Evolutionary conservation across 2,888 invertebrate genomes (phyloP), one percentile per base, ranked within the genome.

Genomic region (Dendrolimus houi): DNA sequence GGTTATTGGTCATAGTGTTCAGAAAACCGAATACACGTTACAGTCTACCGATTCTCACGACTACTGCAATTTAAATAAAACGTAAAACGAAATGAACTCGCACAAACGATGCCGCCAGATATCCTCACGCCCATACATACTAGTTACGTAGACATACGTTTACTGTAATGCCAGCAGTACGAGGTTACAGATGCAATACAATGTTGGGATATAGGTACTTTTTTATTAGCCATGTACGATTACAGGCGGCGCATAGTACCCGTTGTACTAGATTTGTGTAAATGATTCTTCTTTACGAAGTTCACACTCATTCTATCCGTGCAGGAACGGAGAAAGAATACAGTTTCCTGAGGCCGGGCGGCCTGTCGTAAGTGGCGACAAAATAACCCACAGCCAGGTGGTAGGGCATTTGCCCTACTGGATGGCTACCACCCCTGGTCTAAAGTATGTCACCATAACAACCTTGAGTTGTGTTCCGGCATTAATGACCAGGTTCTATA

Each of bases 71-170:
- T 74, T 74, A 74, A 81, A 81, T 81, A 81, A 81, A 80, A 79
- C 71, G 69, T 81, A 81, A 81, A 80, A 79, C 71, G 69, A 74
- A 78, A 80, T 77, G 71, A 74, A 76, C 77, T 75, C 71, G 79
- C 75, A 74, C 65, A 66, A 67, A 69, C 70, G 69, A 69, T 61
- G 64, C 68, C 66, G 68, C 65, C 63, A 64, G 67, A 62, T 64
- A 68, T 61, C 63, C 66, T 70, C 64, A 70, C 60, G 58, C 66
- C 60, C 70, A 69, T 71, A 71, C 69, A 72, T 63, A 47, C 47
- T 10, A 47, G 12, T 47, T 47, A 47, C 47, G 29, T 29, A 69
- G 64, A 68, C 64, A 71, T 69, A 67, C 67, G 65, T 63, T 69
- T 64, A 65, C 61, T 57, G 67, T 71, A 73, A 72, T 71, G 72